These are phyloP conservation scores for Buathra laborator DNA, from an alignment of 2,888 invertebrate genomes.

Conservation along the genomic window DNA sequence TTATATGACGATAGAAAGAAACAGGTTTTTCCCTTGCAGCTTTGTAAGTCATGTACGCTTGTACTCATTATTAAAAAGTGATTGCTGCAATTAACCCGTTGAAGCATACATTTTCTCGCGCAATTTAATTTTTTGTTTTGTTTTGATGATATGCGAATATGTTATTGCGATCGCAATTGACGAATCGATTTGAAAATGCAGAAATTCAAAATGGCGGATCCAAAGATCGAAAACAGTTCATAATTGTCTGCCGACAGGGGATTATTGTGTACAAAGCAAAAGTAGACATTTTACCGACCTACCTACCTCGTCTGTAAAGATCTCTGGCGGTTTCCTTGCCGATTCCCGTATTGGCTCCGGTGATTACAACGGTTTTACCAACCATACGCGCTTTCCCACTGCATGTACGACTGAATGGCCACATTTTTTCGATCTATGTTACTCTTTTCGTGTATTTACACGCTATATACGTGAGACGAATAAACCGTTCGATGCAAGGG, in stretches of 20 bases:
- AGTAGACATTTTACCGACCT: conserved; percentile 76
- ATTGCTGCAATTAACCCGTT: too few species aligned
- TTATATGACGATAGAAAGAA: too few species aligned
- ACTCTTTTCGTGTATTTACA: neutral
- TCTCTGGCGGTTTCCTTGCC: conserved; percentile 82
- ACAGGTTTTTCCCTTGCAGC: too few species aligned
- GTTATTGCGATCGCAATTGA: too few species aligned
- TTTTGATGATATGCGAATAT: too few species aligned
- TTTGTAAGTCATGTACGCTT: too few species aligned
- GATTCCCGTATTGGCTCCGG: conserved; percentile 84
- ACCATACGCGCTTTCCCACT: conserved; percentile 84
- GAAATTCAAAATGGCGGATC: neutral
- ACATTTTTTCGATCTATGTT: conserved; percentile 71
- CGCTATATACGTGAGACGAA: neutral
- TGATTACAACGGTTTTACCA: conserved; percentile 81
- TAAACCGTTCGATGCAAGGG: neutral
- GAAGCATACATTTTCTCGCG: too few species aligned
- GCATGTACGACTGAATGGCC: conserved; percentile 80
- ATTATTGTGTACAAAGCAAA: neutral
- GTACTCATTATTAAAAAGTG: too few species aligned
- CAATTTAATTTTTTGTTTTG: too few species aligned
- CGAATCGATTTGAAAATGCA: too few species aligned
- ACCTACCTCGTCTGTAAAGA: conserved; percentile 81
- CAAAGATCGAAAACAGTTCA: neutral
- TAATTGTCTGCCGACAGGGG: neutral